A percentile compares a stretch with the other conserved stretches of the same genome.
These are phyloP conservation scores for Drosophila orosa DNA, from an alignment of 1,140 invertebrate species.

Conservation along the genomic window DNA sequence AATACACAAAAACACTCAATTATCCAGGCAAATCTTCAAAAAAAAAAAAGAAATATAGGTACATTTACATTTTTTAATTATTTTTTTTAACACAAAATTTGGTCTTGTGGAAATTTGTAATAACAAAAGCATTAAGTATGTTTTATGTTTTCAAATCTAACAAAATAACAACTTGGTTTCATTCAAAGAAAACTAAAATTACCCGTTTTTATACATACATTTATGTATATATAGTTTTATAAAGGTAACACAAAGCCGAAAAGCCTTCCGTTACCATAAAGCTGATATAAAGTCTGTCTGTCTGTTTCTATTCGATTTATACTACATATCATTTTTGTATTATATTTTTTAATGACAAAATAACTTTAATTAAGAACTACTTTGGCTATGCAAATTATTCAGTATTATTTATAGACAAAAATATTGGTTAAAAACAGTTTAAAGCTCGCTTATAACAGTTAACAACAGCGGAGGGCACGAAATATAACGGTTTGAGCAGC, in stretches of 20 bases:
- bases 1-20: background rate
- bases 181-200: background rate
- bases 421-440: background rate
- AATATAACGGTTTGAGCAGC: too few relatives aligned
- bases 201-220: background rate
- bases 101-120: background rate
- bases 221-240: background rate
- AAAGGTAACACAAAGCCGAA: background rate
- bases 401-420: background rate
- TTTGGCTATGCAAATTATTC: background rate
- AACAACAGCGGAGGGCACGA: too few relatives aligned
- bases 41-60: too few relatives aligned
- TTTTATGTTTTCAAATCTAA: constrained; percentile 7
- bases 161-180: background rate
- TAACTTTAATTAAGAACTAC: background rate
- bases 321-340: background rate
- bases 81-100: background rate
- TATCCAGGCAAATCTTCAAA: too few relatives aligned
- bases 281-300: background rate
- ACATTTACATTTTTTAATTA: background rate
- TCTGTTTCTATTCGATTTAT: background rate
- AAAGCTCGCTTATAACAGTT: background rate
- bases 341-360: background rate
- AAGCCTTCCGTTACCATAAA: background rate
- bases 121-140: constrained; percentile 1